These are phyloP conservation scores for Eulemur coronatus DNA, from an alignment of 2,797 vertebrate genomes.

Conservation along the genomic window DNA sequence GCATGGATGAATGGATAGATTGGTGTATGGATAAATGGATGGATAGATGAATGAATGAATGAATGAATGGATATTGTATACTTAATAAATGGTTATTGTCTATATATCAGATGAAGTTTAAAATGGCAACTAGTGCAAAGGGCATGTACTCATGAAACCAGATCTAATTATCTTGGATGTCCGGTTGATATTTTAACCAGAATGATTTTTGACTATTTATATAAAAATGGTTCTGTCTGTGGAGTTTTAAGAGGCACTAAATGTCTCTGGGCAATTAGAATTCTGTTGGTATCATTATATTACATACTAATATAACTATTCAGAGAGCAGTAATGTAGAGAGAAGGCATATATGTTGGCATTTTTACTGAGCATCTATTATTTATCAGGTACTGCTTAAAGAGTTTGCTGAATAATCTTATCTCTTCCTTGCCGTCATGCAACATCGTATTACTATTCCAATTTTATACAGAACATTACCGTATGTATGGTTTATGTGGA, in stretches of 20 bases:
- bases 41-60: accelerated
- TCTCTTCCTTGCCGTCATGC: neutral
- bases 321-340: neutral
- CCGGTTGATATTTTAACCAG: neutral
- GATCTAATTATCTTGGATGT: neutral
- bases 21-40: neutral
- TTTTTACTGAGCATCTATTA: neutral
- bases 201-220: neutral
- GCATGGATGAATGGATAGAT: neutral
- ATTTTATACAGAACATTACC: neutral
- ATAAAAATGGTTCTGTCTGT: neutral
- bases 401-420: neutral
- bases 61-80: neutral
- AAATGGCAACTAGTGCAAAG: neutral
- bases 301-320: neutral
- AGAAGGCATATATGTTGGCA: neutral
- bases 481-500: neutral
- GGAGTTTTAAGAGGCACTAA: neutral
- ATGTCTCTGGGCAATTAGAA: neutral
- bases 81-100: neutral
- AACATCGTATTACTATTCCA: neutral
- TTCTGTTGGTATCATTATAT: neutral
- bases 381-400: neutral
- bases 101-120: neutral
- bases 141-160: neutral